A percentile compares a stretch with the other conserved stretches of the same genome.
These are phyloP conservation scores for Centropus unirufus DNA, from an alignment of 2,113 vertebrate species.

Conservation along the genomic window DNA sequence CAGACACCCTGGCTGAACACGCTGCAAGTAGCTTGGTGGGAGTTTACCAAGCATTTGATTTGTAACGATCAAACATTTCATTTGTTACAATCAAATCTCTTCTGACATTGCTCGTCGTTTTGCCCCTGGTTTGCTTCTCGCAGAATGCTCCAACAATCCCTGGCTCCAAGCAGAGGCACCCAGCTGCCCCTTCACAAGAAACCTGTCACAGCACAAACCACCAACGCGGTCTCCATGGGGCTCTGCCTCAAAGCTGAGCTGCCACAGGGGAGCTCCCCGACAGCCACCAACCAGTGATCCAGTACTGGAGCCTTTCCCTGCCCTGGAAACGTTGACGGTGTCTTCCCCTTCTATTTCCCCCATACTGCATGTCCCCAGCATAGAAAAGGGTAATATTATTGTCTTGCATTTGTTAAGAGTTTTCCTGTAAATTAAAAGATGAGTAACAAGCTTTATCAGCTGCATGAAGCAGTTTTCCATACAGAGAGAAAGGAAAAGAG, in stretches of 20 bases:
- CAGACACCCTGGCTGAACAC: not conserved
- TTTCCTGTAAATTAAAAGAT: not conserved
- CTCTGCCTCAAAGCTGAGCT: not conserved
- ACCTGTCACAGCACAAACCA: not conserved
- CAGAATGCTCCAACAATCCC: not conserved
- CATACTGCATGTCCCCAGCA: fast-evolving
- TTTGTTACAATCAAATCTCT: not conserved
- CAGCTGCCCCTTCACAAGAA: not conserved
- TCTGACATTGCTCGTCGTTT: not conserved
- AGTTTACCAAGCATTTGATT: not conserved
- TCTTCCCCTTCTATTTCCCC: not conserved
- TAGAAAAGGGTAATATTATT: not conserved
- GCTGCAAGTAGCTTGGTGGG: not conserved
- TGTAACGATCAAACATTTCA: not conserved
- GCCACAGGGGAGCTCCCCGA: not conserved
- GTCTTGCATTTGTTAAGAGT: not conserved
- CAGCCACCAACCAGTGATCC: not conserved
- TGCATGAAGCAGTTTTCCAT: not conserved
- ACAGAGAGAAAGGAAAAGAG: not conserved
- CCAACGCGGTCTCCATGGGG: not conserved
- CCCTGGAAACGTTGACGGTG: not conserved
- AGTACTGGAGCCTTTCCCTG: not conserved
- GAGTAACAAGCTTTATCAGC: not conserved
- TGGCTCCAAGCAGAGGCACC: not conserved
- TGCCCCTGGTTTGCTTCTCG: not conserved